Base-by-base conservation (phyloP, 2,888 invertebrate species). In the Campoplex capitator region DNA sequence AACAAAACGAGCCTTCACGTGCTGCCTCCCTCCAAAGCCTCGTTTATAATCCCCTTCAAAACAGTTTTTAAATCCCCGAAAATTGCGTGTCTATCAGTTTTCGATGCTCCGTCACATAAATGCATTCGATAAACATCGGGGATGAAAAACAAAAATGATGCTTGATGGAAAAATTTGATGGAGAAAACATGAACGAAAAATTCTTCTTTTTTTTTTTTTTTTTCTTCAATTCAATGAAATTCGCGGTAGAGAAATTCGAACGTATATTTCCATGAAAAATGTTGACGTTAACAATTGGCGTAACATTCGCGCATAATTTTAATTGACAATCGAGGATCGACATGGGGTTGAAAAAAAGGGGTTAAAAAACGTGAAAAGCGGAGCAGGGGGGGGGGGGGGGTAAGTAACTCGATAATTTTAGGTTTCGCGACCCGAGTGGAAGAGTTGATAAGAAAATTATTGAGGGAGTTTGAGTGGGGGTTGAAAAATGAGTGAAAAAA, bases 291-390 rank as follows among this genome's bases (percentile, higher is more conserved):
- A 23, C 0, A 23, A 23, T 23, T 23, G 23, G 23, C 23, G 28
- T 11, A 58, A 58, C 48, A 45, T 71, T 71, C 28, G 70, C 28
- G 70, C 28, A 2, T 16, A 18, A 11, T 71, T 71, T 71, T 48
- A 48, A 71, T 71, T 71, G 28, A 71, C 48, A 18, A 28, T 32
- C 16, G n/a, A 38, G 35, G 28, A 68, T 32, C 32, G 28, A 28
- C 6, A 4, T 38, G 65, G 70, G 71, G 58, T 79, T 71, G 58
- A 42, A 71, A 68, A 45, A 78, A 83, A 42, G 48, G 65, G 70
- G 54, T 23, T 16, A 48, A 9, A 35, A 18, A 28, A n/a, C 3
- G 35, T 42, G 8, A 70, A 70, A 70, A 45, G 23, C 2, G 1
- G 11, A 70, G 28, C 6, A 51, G 28, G 2, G 38, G 6, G 3